phyloP scores from a whole-genome alignment of 2,888 invertebrate genomes.

The Ormyrus labotus region DNA sequence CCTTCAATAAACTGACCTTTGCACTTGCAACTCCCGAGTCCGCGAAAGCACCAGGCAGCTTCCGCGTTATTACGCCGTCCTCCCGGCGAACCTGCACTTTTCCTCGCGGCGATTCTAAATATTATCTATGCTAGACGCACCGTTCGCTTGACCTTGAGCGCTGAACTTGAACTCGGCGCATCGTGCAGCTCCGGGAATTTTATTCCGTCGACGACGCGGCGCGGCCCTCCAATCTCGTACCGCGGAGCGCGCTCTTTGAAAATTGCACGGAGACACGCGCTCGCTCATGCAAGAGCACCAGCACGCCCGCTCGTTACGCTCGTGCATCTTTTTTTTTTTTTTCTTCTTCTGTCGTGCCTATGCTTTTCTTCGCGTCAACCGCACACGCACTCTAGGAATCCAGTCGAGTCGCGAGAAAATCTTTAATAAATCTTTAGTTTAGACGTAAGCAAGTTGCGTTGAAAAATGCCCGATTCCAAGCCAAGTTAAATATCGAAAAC shows the following conservation, averaged over 20 bases:
- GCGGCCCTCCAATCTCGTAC: neutral
- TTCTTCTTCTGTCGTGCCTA: no score
- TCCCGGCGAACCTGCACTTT: neutral
- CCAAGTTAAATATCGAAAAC: no score
- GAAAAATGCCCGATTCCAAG: no score
- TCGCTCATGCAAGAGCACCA: conserved; percentile 33
- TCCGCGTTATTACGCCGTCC: neutral
- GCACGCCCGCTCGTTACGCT: conserved; percentile 23
- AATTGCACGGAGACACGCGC: conserved; percentile 46
- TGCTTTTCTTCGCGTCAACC: no score
- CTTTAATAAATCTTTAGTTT: no score
- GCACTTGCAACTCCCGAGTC: neutral
- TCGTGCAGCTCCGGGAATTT: neutral
- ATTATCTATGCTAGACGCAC: conserved; percentile 4
- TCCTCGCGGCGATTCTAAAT: neutral
- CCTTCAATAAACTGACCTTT: neutral
- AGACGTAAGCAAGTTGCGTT: no score
- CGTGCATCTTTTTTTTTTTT: neutral
- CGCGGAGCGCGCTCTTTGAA: conserved; percentile 29
- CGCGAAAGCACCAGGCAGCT: neutral
- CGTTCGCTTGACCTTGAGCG: conserved; percentile 21
- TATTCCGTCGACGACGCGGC: neutral
- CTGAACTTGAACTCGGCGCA: conserved; percentile 5
- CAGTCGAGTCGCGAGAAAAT: no score
- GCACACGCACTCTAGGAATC: no score